phyloP scores from a whole-genome alignment of 2,113 vertebrate genomes.

The Prinia subflava region DNA sequence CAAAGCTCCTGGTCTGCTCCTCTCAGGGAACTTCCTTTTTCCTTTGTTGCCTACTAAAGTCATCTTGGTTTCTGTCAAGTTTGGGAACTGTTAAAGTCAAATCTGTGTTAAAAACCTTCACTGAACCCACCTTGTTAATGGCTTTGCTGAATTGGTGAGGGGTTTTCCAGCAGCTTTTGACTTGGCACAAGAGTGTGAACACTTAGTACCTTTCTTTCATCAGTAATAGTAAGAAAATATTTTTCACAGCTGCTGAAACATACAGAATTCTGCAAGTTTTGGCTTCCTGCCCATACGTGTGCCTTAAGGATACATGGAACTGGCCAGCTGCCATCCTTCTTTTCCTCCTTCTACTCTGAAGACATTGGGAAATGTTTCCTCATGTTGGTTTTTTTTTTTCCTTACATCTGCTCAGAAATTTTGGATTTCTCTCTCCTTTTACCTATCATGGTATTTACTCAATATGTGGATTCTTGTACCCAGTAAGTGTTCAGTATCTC shows the following conservation, averaged over 20 bases:
- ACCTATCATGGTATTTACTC: not conserved
- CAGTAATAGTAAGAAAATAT: not conserved
- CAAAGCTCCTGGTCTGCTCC: fast-evolving
- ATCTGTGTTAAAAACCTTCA: not conserved
- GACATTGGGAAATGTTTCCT: not conserved
- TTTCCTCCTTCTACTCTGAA: fast-evolving
- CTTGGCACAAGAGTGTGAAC: not conserved
- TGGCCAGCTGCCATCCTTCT: not conserved
- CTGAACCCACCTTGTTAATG: not conserved
- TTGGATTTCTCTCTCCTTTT: not conserved
- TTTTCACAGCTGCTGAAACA: not conserved
- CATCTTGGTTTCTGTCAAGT: not conserved
- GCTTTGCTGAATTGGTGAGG: not conserved
- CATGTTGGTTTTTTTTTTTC: not conserved
- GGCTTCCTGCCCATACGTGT: fast-evolving
- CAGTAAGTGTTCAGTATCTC: not conserved
- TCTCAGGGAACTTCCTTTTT: not conserved
- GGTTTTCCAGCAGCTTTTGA: not conserved
- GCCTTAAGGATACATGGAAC: fast-evolving
- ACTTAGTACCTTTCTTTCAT: not conserved
- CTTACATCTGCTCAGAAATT: not conserved
- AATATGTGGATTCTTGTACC: not conserved
- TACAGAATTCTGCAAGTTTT: fast-evolving
- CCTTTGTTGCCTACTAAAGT: not conserved
- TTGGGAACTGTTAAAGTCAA: not conserved